Evolutionary conservation across 2,888 invertebrate species (phyloP).

Genomic region (Hirudinaria manillensis): DNA sequence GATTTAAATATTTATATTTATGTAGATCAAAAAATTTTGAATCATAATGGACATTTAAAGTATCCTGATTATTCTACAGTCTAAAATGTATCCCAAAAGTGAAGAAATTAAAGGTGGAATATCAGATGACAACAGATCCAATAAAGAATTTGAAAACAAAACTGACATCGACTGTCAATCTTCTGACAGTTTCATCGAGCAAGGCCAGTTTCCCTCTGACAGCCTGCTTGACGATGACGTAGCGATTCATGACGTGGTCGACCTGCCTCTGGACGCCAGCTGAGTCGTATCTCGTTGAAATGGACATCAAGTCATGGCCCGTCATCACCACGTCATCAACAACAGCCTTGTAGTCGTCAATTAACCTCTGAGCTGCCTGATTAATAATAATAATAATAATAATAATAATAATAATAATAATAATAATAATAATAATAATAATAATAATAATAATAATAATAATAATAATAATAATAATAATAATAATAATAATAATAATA

Average conservation of each 20-base stretch:
- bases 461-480: neutral
- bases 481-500: neutral
- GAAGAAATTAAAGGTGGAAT: too few species aligned
- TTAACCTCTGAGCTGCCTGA: slow-evolving; percentile 50
- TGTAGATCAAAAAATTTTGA: too few species aligned
- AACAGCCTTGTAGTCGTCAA: slow-evolving; percentile 53
- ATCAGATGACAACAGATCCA: too few species aligned
- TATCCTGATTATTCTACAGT: too few species aligned
- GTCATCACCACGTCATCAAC: slow-evolving; percentile 51
- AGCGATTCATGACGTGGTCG: slow-evolving; percentile 47
- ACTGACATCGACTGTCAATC: slow-evolving; percentile 49
- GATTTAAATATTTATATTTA: too few species aligned
- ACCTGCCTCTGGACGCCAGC: slow-evolving; percentile 49
- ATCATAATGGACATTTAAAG: too few species aligned
- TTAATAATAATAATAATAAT: too few species aligned
- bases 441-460: too few species aligned
- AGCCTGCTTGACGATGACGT: slow-evolving; percentile 48
- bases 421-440: neutral
- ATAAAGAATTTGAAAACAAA: neutral
- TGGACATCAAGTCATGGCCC: slow-evolving; percentile 51
- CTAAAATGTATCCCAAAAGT: too few species aligned
- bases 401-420: neutral
- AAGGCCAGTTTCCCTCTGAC: slow-evolving; percentile 47
- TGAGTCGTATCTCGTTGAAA: slow-evolving; percentile 49
- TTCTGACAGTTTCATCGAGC: slow-evolving; percentile 47